Evolutionary conservation across 2,113 vertebrate genomes (phyloP), one percentile per base, ranked within the genome.

Genomic region (Misgurnus mizolepis): DNA sequence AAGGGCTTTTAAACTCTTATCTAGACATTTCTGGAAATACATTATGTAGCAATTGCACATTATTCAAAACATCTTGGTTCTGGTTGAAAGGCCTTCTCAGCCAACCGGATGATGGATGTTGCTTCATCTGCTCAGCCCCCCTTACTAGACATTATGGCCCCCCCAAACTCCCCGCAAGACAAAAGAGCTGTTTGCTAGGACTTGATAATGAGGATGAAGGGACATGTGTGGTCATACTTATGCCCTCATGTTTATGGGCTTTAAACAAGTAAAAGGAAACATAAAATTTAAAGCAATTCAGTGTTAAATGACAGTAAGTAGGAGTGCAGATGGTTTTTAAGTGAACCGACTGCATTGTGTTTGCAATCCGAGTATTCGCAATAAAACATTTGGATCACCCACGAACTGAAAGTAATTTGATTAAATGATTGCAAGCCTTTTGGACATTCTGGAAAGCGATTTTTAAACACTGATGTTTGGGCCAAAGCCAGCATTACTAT

Each of bases 181-280:
- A 91, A 89, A 88, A 85, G 89, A 85, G 74, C 83, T 86, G 86
- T 90, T 91, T 89, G 60, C 81, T 45, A 41, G 45, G 80, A 74
- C 66, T 76, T 74, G 77, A 89, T 88, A 87, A 83, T 85, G 53
- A 83, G 80, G 81, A 49, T 7, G 70, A 73, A 66, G 80, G 85
- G 81, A 71, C 85, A 72, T 82, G 83, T 89, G 86, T 84, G 86
- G 82, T 81, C 82, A 56, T 53, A 78, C 82, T 75, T 61, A 76
- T 71, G 9, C 74, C 34, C 53, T 34, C 69, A 70, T 79, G 75
- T 81, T 80, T 66, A 43, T 80, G 67, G 82, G 71, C 72, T n/a
- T 64, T 67, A 79, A 85, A 85, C 82, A 74, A 84, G 84, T 75
- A 49, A 84, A 80, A 41, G 10, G 53, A 55, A 62, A 62, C 64